Base-by-base conservation (phyloP, 2,113 vertebrate genomes). In the Manacus vitellinus region DNA sequence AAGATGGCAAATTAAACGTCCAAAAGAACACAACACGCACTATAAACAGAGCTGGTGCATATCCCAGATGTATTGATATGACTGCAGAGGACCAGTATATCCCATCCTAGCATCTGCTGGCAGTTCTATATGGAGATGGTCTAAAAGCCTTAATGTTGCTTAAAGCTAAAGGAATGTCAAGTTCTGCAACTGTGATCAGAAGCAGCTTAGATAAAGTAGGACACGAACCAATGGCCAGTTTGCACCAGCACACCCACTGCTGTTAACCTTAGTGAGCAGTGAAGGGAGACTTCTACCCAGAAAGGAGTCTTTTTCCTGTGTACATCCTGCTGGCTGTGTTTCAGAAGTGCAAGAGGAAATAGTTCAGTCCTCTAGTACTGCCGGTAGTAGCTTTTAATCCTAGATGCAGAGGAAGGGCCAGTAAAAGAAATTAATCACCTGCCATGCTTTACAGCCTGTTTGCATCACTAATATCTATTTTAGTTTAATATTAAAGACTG, bases 141-240 rank as follows among this genome's bases (percentile, higher is more conserved):
- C 16, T 33, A 22, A 54, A 92, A 52, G 19, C 58, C 49, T 47
- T 10, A 19, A 52, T 0, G 3, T 24, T 41, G 12, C 28, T 41
- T 77, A 41, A 77, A 66, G 43, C 31, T 51, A 46, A 30, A 59
- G 75, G 27, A 56, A 31, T 4, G 7, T 10, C n/a, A 46, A 3
- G 10, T 41, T 25, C 35, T 47, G 21, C 23, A 46, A 7, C 33
- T 39, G 62, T 19, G 70, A 18, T 20, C 43, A 55, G 70, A 37
- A 78, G 33, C 20, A 51, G 49, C 35, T 92, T 31, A 61, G 75
- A 12, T 52, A 41, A 62, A 70, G 74, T 1, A 68, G 43, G 18
- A 33, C 0, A 0, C 4, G 51, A 18, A 39, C 30, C 27, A 23
- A 3, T 8, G 22, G n/a, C 41, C 31, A 8, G 18, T 33, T 35